A percentile compares a stretch with the other conserved stretches of the same genome.
Conservation (phyloP, 2,888 invertebrate species). For the Sphaerophoria rueppellii region DNA sequence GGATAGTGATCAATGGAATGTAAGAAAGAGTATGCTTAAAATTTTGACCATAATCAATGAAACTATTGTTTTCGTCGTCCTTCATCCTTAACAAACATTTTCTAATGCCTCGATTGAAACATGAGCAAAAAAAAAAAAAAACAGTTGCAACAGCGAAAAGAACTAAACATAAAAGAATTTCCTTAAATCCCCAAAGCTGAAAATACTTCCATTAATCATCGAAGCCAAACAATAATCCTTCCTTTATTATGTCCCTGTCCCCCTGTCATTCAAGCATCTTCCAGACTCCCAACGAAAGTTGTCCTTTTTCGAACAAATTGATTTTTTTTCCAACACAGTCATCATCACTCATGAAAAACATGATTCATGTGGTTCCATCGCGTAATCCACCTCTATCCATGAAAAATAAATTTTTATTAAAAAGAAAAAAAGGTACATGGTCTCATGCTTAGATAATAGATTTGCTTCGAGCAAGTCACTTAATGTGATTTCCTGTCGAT, state of each 20-base stretch:
- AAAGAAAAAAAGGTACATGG: slow-evolving; percentile 20
- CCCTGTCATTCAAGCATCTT: not conserved
- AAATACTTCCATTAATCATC: slow-evolving; percentile 15
- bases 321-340: slow-evolving; percentile 57
- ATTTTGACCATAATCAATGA: too few relatives aligned
- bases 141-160: too few relatives aligned
- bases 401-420: slow-evolving; percentile 13
- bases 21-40: too few relatives aligned
- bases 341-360: slow-evolving; percentile 51
- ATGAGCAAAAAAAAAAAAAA: too few relatives aligned
- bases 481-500: slow-evolving; percentile 70
- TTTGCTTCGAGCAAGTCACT: slow-evolving; percentile 65
- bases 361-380: not conserved
- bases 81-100: too few relatives aligned
- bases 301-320: slow-evolving; percentile 52
- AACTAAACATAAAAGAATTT: slow-evolving; percentile 5
- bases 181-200: not conserved
- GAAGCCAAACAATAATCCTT: slow-evolving; percentile 9
- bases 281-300: not conserved
- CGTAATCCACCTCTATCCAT: not conserved
- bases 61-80: too few relatives aligned
- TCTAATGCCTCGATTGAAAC: too few relatives aligned
- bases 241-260: slow-evolving; percentile 3
- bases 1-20: too few relatives aligned
- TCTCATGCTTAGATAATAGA: slow-evolving; percentile 27